Evolutionary conservation across 2,888 invertebrate genomes (phyloP), one percentile per base, ranked within the genome.

Genomic region (Pachycephus smyrnensis): DNA sequence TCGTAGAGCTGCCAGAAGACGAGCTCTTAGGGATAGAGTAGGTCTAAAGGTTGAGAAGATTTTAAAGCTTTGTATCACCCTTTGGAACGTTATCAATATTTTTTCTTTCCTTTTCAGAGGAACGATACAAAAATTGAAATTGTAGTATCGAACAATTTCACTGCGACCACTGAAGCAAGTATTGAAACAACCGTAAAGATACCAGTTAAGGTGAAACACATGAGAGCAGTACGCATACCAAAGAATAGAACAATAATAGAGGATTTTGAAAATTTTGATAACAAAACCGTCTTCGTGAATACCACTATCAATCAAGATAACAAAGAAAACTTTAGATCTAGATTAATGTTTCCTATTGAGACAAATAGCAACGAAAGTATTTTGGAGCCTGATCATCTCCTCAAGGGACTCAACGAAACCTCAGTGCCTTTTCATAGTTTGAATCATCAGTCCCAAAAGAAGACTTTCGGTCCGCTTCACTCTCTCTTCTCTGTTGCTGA

Each of bases 1-100:
- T 32, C 85, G 88, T 37, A 86, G 87, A 81, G 84, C 85, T 33
- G 82, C 85, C 0, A 80, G 85, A 75, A 84, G 83, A 23, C 84
- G 79, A 11, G 69, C 74, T 1, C 76, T 82, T 3, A 9, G 77
- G 68, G 81, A 82, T 68, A 82, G 69, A 55, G 55, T 23, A 55
- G 55, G 55, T 23, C 15, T 23, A 55, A 55, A 55, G 55, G 55
- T 55, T 55, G 15, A 1, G 35, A 35, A 35, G 35, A 4, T 35
- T 35, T 35, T 35, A 35, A 9, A 55, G 55, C 9, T 23, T 55
- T 55, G 9, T 55, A 55, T 23, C 9, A 23, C 23, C 6, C 9
- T 23, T 55, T 55, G 55, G 23, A 55, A 55, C 23, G 9, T 55
- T 55, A 23, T 55, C 55, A 55, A 23, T 55, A 55, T 55, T 9